A percentile compares a stretch with the other conserved stretches of the same genome.
Conservation (phyloP, 2,888 invertebrate genomes). For the Rhopalosiphum nymphaeae region DNA sequence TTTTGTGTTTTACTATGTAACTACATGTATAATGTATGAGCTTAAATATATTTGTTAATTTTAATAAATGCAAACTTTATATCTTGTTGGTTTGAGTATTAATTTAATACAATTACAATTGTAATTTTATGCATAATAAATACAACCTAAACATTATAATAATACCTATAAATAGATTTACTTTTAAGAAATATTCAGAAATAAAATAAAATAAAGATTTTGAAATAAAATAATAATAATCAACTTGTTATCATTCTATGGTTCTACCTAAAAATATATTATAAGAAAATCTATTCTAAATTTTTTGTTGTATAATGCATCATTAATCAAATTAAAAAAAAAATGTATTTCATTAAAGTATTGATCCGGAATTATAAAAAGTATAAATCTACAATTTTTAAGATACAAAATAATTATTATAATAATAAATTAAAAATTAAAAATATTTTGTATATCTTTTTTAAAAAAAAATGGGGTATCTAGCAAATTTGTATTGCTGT, state of each 20-base stretch:
- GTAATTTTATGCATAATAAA: not conserved
- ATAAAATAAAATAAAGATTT: not conserved
- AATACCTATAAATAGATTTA: not conserved
- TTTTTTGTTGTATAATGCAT: not conserved
- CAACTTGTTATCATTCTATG: not conserved
- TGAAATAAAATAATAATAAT: not conserved
- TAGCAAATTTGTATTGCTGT: not conserved
- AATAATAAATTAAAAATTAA: not conserved
- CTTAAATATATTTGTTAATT: not conserved
- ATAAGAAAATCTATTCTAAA: not conserved
- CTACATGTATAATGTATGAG: not conserved
- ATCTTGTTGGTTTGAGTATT: not conserved
- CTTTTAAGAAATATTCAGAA: not conserved
- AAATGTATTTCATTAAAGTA: not conserved
- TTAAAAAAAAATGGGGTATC: not conserved
- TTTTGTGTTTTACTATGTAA: not conserved
- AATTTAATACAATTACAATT: not conserved
- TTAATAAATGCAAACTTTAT: not conserved
- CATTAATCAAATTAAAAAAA: not conserved
- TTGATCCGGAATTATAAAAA: no score
- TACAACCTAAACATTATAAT: not conserved
- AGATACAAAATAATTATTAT: no score
- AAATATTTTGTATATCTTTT: not conserved
- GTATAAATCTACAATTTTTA: not conserved
- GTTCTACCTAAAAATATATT: not conserved